Evolutionary conservation across 2,888 invertebrate genomes (phyloP).

Genomic region (Drosophila emarginata): DNA sequence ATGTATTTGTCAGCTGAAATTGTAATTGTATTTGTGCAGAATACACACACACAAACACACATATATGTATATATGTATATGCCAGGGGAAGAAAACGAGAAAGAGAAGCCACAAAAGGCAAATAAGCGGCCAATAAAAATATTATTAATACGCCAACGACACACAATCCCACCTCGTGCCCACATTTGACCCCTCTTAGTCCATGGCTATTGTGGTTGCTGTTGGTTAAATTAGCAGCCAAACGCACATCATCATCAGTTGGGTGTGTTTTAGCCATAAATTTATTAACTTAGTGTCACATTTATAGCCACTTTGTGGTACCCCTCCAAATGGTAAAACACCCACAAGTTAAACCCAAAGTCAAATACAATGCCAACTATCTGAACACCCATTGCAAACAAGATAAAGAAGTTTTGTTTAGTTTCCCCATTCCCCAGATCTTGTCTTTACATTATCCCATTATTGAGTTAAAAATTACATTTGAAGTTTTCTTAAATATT

Average conservation of each 20-base stretch:
- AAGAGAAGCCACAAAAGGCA: constrained; percentile 51
- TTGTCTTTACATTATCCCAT: no score
- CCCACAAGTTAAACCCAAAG: constrained; percentile 12
- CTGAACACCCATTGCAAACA: neutral
- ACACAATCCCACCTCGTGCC: constrained; percentile 31
- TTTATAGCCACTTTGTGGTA: constrained; percentile 60
- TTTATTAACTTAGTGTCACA: constrained; percentile 76
- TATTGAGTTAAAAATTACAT: no score
- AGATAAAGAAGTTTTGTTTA: neutral
- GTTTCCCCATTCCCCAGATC: neutral
- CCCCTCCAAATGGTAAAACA: constrained; percentile 6
- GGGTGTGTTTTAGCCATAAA: constrained; percentile 74
- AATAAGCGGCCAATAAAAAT: constrained; percentile 72
- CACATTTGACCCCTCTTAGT: constrained; percentile 6
- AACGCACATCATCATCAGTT: constrained; percentile 45
- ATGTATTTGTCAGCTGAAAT: constrained; percentile 40
- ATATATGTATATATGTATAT: neutral
- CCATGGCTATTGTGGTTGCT: neutral
- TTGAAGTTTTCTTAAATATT: no score
- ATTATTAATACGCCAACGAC: constrained; percentile 68
- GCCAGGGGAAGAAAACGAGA: neutral
- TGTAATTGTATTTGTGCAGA: constrained; percentile 14
- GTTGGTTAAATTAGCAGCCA: constrained; percentile 49
- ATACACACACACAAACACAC: neutral
- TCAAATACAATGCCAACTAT: neutral